These are phyloP conservation scores for Melanotaenia pygmaea DNA, from an alignment of 2,797 vertebrate genomes.

Conservation along the genomic window DNA sequence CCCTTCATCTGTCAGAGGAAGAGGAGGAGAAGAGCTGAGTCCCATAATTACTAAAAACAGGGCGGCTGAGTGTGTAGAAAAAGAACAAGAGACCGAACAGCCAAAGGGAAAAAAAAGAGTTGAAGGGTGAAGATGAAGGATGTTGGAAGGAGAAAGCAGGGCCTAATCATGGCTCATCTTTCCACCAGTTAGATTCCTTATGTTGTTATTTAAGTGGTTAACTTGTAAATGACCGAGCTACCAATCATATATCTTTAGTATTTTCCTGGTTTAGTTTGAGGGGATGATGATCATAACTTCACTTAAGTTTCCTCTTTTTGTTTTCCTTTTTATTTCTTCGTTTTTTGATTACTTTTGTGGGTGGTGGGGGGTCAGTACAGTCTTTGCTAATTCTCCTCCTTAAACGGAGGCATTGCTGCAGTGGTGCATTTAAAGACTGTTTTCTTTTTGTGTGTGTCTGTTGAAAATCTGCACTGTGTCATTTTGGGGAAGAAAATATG, in stretches of 20 bases:
- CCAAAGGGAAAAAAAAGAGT: conserved; percentile 14
- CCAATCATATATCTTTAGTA: conserved; percentile 25
- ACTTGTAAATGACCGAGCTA: conserved; percentile 26
- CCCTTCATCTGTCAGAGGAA: conserved; percentile 55
- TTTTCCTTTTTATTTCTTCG: conserved; percentile 11
- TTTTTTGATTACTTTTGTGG: conserved; percentile 19
- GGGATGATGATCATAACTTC: conserved; percentile 35
- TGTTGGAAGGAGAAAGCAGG: conserved; percentile 44
- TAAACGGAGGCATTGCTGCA: conserved; percentile 63
- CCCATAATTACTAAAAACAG: conserved; percentile 49
- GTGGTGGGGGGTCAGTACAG: conserved; percentile 14
- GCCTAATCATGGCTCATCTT: conserved; percentile 50
- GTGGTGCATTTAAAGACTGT: conserved; percentile 64
- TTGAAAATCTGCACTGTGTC: conserved; percentile 59
- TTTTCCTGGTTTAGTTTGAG: conserved; percentile 39
- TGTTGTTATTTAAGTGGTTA: conserved; percentile 39
- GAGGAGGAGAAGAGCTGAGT: conserved; percentile 37
- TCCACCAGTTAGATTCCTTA: conserved; percentile 55
- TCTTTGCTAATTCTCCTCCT: conserved; percentile 19
- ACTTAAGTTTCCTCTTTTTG: neutral
- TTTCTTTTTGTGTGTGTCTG: conserved; percentile 1
- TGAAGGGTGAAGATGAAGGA: conserved; percentile 30
- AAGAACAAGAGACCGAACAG: conserved; percentile 31
- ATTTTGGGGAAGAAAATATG: conserved; percentile 54
- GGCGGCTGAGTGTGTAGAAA: conserved; percentile 39